Percentiles rank a stretch among this genome's conserved stretches.
These are phyloP conservation scores for Plotosus lineatus DNA, from an alignment of 2,113 vertebrate species.

Conservation along the genomic window DNA sequence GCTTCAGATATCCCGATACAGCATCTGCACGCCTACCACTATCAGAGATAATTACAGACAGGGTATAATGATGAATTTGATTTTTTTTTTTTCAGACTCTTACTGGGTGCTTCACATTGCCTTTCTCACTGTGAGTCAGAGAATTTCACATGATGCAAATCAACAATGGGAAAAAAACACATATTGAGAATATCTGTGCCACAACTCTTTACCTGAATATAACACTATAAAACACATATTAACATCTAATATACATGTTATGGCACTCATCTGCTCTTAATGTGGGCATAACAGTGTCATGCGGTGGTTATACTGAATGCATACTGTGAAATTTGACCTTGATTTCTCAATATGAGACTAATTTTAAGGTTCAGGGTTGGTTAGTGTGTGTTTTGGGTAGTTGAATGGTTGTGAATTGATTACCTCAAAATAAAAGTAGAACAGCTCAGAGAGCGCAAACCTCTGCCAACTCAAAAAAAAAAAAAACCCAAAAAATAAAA, in stretches of 20 bases:
- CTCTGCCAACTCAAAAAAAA: no score
- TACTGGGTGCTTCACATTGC: neutral
- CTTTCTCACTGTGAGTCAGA: neutral
- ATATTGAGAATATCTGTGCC: neutral
- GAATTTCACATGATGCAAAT: neutral
- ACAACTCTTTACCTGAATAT: neutral
- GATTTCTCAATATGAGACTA: neutral
- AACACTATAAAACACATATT: neutral
- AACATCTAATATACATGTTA: neutral
- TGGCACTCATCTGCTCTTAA: neutral
- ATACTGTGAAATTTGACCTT: neutral
- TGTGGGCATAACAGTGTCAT: neutral
- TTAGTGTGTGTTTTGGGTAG: no score
- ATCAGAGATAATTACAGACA: neutral
- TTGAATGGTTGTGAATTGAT: no score
- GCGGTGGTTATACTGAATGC: neutral
- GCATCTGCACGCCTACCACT: neutral
- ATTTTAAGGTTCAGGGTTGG: no score
- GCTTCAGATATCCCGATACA: neutral
- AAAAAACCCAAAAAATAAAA: no score
- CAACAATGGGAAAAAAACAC: neutral
- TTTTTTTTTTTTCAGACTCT: neutral
- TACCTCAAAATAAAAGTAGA: no score
- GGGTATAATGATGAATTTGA: neutral
- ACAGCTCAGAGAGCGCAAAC: no score